A percentile compares a stretch with the other conserved stretches of the same genome.
phyloP scores from a whole-genome alignment of 2,797 vertebrate genomes.

The Syngnathus rostellatus region DNA sequence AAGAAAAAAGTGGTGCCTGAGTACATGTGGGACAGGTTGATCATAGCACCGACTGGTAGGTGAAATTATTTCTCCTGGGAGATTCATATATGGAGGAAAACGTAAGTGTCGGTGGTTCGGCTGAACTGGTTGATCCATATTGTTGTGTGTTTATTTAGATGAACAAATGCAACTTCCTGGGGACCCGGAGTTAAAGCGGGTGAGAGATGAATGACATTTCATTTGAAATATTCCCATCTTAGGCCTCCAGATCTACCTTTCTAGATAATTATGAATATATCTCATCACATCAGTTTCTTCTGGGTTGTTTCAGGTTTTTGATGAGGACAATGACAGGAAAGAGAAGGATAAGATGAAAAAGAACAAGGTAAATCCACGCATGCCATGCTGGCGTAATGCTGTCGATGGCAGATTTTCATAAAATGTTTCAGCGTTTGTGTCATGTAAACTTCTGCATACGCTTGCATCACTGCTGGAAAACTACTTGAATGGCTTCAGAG shows the following conservation, averaged over 20 bases:
- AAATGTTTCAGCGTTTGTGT: too few relatives aligned
- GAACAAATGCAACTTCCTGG: neutral
- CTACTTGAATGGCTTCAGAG: too few relatives aligned
- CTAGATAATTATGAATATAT: neutral
- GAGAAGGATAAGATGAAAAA: slow-evolving; percentile 21
- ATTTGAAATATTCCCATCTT: neutral
- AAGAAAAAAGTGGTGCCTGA: slow-evolving; percentile 18
- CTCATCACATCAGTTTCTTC: neutral
- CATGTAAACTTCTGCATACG: too few relatives aligned
- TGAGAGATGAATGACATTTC: neutral
- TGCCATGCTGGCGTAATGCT: too few relatives aligned
- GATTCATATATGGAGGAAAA: too few relatives aligned
- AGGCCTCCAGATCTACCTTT: neutral
- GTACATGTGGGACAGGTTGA: slow-evolving; percentile 11
- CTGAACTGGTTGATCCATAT: neutral
- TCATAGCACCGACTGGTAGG: slow-evolving; percentile 33
- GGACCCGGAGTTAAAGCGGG: slow-evolving; percentile 5
- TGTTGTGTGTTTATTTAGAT: neutral
- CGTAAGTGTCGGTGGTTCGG: too few relatives aligned
- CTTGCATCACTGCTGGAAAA: too few relatives aligned
- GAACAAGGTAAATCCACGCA: slow-evolving; percentile 8
- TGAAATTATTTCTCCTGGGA: neutral
- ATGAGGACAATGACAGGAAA: slow-evolving; percentile 26
- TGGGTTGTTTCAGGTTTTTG: slow-evolving; percentile 18
- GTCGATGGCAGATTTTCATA: too few relatives aligned